Evolutionary conservation across 2,797 vertebrate genomes (phyloP), one percentile per base, ranked within the genome.

Genomic region (Dicrostonyx torquatus): DNA sequence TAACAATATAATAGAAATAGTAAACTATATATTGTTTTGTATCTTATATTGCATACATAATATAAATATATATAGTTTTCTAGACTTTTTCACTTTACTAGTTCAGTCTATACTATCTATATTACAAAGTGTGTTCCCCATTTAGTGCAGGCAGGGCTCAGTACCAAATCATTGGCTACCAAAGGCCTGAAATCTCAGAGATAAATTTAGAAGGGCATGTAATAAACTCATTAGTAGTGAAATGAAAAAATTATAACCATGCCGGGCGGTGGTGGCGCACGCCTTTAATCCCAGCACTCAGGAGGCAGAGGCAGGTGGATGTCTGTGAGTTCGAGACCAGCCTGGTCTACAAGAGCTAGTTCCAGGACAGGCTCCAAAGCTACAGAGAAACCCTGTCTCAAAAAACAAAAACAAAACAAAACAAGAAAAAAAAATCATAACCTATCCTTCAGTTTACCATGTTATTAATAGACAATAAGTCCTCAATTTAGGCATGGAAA

Each of bases 401-500:
- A n/a, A n/a, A n/a, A n/a, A n/a, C n/a, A n/a, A n/a, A n/a, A n/a
- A n/a, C n/a, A n/a, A n/a, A n/a, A n/a, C n/a, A n/a, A n/a, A n/a
- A n/a, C n/a, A n/a, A n/a, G n/a, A n/a, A 79, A 93, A 84, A 89
- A 89, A 92, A 87, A 31, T 20, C 66, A 50, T 73, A 87, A 91
- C 6, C 55, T 92, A 68, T 50, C 17, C 4, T 93, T 94, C n/a
- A n/a, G 53, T 62, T 86, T 8, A 80, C 2, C 2, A 24, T 79
- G 50, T 85, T 73, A 78, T 72, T 89, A 55, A 84, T 77, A 64
- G 66, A 93, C 77, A 62, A 24, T 48, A 78, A 85, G 10, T 24
- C 75, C 96, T 87, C 45, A 60, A 45, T 89, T 29, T 84, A 78
- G 73, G 64, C 2, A 45, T 79, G 31, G 58, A 53, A 68, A 45